These are phyloP conservation scores for Bugulina stolonifera DNA, from an alignment of 2,888 invertebrate genomes.

Conservation along the genomic window DNA sequence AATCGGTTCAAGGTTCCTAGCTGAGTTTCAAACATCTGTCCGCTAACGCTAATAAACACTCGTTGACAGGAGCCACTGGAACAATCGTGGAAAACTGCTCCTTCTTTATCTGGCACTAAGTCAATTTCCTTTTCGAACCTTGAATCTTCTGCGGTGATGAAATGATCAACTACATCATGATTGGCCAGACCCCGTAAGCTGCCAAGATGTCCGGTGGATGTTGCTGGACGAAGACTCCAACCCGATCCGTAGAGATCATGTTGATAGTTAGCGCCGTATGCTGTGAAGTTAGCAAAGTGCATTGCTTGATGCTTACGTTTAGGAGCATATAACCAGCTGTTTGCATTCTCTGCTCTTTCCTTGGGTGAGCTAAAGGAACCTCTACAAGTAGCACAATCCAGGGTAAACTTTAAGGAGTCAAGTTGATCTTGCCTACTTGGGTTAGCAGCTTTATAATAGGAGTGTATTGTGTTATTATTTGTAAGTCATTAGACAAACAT, in stretches of 20 bases:
- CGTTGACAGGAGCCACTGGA: constrained; percentile 36
- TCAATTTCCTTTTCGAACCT: constrained; percentile 4
- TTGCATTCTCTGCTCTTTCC: constrained; percentile 15
- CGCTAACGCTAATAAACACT: constrained; percentile 44
- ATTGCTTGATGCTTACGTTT: background rate
- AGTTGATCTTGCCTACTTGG: too few relatives aligned
- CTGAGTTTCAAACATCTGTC: constrained; percentile 50
- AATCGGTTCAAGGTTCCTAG: constrained; percentile 47
- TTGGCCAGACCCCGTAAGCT: background rate
- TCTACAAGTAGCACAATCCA: background rate
- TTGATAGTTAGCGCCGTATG: background rate
- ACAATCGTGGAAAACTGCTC: constrained; percentile 35
- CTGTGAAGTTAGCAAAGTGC: background rate
- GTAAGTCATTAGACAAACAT: too few relatives aligned
- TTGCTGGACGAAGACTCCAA: background rate
- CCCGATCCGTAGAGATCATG: background rate
- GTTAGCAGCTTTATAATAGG: too few relatives aligned
- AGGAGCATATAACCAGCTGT: background rate
- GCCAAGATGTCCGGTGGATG: background rate
- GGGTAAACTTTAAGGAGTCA: too few relatives aligned
- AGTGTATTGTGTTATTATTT: too few relatives aligned
- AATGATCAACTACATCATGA: background rate
- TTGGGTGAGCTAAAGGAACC: constrained; percentile 21
- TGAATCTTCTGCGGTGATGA: background rate
- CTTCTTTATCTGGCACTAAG: constrained; percentile 7